Percentiles rank a stretch among this genome's conserved stretches.
phyloP scores from a whole-genome alignment of 1,140 invertebrate species.

The Aethina tumida region DNA sequence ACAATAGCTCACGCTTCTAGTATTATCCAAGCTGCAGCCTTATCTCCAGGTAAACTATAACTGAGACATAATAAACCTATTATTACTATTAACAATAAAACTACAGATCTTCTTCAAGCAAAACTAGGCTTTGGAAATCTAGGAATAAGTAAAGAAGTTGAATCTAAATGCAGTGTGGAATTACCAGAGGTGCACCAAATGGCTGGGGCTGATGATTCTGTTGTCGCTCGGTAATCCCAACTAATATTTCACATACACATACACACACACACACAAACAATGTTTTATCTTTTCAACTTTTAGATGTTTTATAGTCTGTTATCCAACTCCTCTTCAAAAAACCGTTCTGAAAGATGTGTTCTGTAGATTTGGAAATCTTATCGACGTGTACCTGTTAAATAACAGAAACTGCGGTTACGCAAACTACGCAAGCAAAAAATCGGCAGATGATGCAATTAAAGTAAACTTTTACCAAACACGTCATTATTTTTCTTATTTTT shows the following conservation, averaged over 20 bases:
- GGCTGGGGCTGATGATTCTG: slow-evolving; percentile 59
- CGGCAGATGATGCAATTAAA: slow-evolving; percentile 69
- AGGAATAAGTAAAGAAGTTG: slow-evolving; percentile 8
- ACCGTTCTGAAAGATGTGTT: slow-evolving; percentile 81
- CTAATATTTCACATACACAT: neutral
- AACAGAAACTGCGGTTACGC: slow-evolving; percentile 89
- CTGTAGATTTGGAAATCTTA: slow-evolving; percentile 85
- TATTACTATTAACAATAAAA: neutral
- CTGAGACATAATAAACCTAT: slow-evolving; percentile 8
- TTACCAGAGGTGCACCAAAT: slow-evolving; percentile 64
- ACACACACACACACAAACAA: neutral
- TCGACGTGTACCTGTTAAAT: slow-evolving; percentile 80
- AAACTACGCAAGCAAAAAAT: slow-evolving; percentile 69
- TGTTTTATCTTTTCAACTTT: slow-evolving; percentile 11
- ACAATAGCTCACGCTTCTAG: slow-evolving; percentile 60
- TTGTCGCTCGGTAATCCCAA: slow-evolving; percentile 44
- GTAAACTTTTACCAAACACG: slow-evolving; percentile 31
- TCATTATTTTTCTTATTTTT: slow-evolving; percentile 10
- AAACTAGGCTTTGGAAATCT: slow-evolving; percentile 10
- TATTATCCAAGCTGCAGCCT: slow-evolving; percentile 54
- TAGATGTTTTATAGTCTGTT: slow-evolving; percentile 67
- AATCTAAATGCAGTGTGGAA: slow-evolving; percentile 46
- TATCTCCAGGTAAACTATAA: slow-evolving; percentile 40
- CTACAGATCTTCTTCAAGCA: slow-evolving; percentile 14
- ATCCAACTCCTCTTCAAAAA: slow-evolving; percentile 68